Base-by-base conservation (phyloP, 2,888 invertebrate species). In the Drosophila rellima region DNA sequence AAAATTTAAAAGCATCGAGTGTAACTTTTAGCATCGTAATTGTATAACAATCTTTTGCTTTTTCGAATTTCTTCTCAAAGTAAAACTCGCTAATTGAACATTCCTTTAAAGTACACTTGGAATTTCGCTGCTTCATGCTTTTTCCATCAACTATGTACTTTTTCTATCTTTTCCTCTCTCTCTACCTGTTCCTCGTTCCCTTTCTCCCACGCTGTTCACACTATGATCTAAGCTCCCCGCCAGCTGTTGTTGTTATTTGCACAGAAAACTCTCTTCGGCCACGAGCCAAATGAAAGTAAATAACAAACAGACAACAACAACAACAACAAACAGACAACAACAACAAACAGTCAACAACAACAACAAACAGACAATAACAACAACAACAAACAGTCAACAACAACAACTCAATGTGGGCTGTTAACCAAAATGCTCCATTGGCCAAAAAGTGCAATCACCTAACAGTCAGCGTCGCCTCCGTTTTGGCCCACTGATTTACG, bases 251-350 rank as follows among this genome's bases (percentile, higher is more conserved):
- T 65, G 59, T 31, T 56, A 51, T 70, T 72, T 47, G 65, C 59
- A 6, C 48, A 48, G 33, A 33, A 48, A 48, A 20, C 31, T 48
- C 48, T 48, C 55, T 35, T 26, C 26, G 44, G 72, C 88, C 88
- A 88, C 86, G 88, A 86, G 82, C 74, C 82, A 88, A 88, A 88
- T 78, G 83, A 83, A 83, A 88, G 88, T 82, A 70, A 80, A 71
- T 59, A 79, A 64, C 64, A 70, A 67, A 33, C 63, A 50, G 15
- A 37, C 18, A 40, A 55, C 18, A 68, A 63, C 56, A 56, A 56
- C 37, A 52, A 35, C n/a, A 50, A 33, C 39, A 62, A 50, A 39
- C 59, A 20, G 42, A 47, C 51, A 59, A 37, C 37, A 70, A 47
- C 48, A 68, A 11, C 11, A 61, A 47, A 45, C 39, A 42, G 29